Evolutionary conservation across 2,113 vertebrate genomes (phyloP).

Genomic region (Euleptes europaea): DNA sequence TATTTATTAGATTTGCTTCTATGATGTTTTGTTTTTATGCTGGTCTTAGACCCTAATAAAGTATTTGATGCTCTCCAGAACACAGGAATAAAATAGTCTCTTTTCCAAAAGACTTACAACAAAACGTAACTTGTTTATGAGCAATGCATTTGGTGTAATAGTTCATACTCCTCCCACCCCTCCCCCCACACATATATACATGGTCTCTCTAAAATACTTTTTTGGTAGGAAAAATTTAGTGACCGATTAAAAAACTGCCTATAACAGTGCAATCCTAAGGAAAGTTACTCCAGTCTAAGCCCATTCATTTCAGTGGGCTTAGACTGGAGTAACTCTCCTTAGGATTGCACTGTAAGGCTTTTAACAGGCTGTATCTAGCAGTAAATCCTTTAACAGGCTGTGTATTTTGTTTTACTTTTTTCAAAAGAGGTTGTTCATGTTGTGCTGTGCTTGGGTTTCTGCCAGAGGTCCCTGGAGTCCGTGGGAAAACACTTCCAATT

Average conservation of each 20-base stretch:
- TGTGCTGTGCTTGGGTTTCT: neutral
- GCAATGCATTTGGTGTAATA: neutral
- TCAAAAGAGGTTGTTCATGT: neutral
- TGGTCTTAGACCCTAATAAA: too few species aligned
- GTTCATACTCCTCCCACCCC: neutral
- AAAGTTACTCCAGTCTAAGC: too few species aligned
- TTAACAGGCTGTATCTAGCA: neutral
- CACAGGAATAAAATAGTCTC: neutral
- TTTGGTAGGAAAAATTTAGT: conserved; percentile 10
- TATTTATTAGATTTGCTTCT: too few species aligned
- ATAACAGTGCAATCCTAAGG: too few species aligned
- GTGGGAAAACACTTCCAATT: neutral
- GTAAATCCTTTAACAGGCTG: neutral
- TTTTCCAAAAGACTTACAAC: neutral
- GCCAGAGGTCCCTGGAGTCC: neutral
- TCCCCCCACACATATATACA: too few species aligned
- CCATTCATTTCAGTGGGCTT: too few species aligned
- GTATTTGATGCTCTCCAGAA: neutral
- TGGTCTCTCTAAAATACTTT: neutral
- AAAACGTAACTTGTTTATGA: neutral
- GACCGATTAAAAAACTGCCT: neutral
- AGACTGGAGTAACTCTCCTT: too few species aligned
- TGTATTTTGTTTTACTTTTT: neutral
- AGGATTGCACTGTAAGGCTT: neutral
- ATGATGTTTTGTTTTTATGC: too few species aligned